Base-by-base conservation (phyloP, 92 coral and sea anemone genomes). In the Phymanthus crucifer region DNA sequence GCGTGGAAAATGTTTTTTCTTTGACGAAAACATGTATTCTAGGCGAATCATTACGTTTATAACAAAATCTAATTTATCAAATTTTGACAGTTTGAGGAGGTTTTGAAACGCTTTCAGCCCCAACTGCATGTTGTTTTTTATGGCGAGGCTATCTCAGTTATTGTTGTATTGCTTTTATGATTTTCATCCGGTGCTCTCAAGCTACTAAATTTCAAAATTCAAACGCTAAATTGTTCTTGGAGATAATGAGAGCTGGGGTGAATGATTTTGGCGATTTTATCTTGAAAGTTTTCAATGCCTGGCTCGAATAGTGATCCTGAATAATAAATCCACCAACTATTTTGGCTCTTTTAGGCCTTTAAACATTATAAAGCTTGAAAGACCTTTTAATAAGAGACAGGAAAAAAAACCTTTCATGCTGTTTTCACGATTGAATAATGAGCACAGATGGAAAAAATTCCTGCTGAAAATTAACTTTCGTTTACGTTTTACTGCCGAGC, bases 71-170 rank as follows among this genome's bases (percentile, higher is more conserved):
- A 61, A 61, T 61, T 61, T 61, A 61, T 61, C 68, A 61, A 27
- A 61, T 61, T 61, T 14, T 61, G 68, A 61, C 68, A 61, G 27
- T 61, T 27, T 61, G 68, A 61, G 68, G 27, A 61, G 33, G 33
- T 29, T 61, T 61, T 61, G 68, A 61, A 61, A 61, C 68, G 68
- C 68, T 61, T 61, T 61, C 68, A 61, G 29, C 29, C 68, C 68
- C 27, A 27, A 61, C 68, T 61, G 33, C 68, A 61, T 61, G 68
- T 61, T 61, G 68, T 61, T 61, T 61, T 61, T 61, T 17, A 61
- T 54, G 64, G 26, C 10, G 31, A 54, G 64, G 27, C 64, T 54
- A 54, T 54, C 64, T 54, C 48, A 43, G 48, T 43, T 54, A 54
- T 54, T 54, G 64, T 54, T 54, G 64, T 61, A 61, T 61, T 61